Evolutionary conservation across 2,797 vertebrate genomes (phyloP), one percentile per base, ranked within the genome.

Genomic region (Poeciliopsis infans): DNA sequence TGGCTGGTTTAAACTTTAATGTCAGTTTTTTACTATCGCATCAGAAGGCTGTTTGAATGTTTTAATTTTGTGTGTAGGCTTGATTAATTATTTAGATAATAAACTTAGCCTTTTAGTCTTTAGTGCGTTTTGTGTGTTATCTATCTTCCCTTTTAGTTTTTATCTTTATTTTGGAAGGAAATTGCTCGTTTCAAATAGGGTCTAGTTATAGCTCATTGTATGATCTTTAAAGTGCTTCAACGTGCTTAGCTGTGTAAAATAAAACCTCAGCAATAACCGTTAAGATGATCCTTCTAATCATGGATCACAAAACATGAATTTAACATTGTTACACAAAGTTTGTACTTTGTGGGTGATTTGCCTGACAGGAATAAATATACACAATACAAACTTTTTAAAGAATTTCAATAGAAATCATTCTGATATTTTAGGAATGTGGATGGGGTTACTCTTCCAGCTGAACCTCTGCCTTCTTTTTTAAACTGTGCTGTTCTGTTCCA

Each of bases 1-100:
- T 4, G 36, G 51, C 61, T 2, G 39, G 59, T 75, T 78, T 36
- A 18, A 81, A 83, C 70, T 79, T 76, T 28, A 73, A 55, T 53
- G 11, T 23, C 25, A 45, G 36, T 64, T 74, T 69, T 66, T 45
- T 46, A 45, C 45, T 3, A 2, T 53, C 12, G 8, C 33, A 3
- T 76, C 8, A 36, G 25, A 12, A 16, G 39, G 20, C 25, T 16
- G n/a, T 36, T 72, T 33, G 10, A 23, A 8, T 36, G 10, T 36
- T 36, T 41, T 41, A 23, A 39, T 68, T 23, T 41, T 68, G 1
- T 41, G 18, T 41, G 4, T 33, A 20, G 7, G 59, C 16, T 64
- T 47, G 15, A 69, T 13, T 41, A 20, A 18, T 51, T 51, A 72
- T 51, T 72, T 20, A 6, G 16, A 20, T 13, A 33, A 53, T 39